These are phyloP conservation scores for Oryzias javanicus DNA, from an alignment of 2,113 vertebrate species.

Conservation along the genomic window DNA sequence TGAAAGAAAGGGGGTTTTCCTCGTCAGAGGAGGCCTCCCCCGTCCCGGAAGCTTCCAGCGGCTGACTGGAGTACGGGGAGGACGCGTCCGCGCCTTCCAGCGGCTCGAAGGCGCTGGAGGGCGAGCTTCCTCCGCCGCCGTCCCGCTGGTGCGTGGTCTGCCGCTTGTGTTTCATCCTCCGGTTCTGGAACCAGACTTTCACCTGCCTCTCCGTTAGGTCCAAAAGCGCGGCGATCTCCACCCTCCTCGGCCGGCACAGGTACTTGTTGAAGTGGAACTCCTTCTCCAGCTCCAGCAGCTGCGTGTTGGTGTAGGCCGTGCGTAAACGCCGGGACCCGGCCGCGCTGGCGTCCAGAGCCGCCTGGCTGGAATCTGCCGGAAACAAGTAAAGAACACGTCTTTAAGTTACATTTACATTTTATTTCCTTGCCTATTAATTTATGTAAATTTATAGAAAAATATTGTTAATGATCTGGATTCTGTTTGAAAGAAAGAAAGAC, in stretches of 20 bases:
- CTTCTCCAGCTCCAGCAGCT: constrained; percentile 96
- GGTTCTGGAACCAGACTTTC: constrained; percentile 98
- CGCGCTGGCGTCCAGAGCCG: constrained; percentile 76
- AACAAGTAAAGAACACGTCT: not conserved
- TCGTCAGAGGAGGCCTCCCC: constrained; percentile 53
- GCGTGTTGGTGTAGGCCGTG: constrained; percentile 96
- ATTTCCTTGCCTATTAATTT: too few species aligned
- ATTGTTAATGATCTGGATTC: too few species aligned
- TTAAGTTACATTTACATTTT: too few species aligned
- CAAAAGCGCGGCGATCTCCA: constrained; percentile 93
- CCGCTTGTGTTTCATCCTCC: constrained; percentile 96
- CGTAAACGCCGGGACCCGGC: constrained; percentile 85
- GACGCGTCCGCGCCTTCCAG: constrained; percentile 81
- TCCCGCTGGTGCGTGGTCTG: constrained; percentile 88
- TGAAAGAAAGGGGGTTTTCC: constrained; percentile 52
- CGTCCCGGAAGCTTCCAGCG: constrained; percentile 71
- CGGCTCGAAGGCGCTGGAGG: constrained; percentile 69
- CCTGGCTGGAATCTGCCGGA: constrained; percentile 75
- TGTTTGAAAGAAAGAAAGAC: too few species aligned
- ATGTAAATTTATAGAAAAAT: too few species aligned
- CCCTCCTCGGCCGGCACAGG: constrained; percentile 89
- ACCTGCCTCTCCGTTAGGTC: constrained; percentile 95
- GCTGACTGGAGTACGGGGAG: constrained; percentile 76
- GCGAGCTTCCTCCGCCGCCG: constrained; percentile 55
- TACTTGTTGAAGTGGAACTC: constrained; percentile 99